These are phyloP conservation scores for Bactericera cockerelli DNA, from an alignment of 1,140 invertebrate genomes.

Conservation along the genomic window DNA sequence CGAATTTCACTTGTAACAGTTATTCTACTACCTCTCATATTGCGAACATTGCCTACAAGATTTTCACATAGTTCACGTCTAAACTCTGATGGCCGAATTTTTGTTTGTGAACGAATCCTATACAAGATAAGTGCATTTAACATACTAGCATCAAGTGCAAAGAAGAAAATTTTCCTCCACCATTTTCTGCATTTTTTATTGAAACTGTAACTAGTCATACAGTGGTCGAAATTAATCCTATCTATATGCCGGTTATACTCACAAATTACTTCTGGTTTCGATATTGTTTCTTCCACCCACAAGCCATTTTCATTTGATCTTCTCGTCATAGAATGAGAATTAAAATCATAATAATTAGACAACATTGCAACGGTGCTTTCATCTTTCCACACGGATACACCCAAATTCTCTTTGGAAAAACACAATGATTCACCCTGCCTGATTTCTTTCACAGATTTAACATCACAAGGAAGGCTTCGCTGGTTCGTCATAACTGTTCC, in stretches of 20 bases:
- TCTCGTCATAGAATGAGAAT: not conserved
- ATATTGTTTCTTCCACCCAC: not conserved
- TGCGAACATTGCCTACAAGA: slow-evolving; percentile 8
- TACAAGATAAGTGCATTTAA: not conserved
- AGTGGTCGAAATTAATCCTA: not conserved
- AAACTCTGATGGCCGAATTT: not conserved
- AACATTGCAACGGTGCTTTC: slow-evolving; percentile 1
- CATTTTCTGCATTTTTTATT: slow-evolving; percentile 10
- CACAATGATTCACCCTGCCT: not conserved
- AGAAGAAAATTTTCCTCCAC: slow-evolving; percentile 13
- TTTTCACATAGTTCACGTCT: not conserved
- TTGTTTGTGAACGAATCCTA: not conserved
- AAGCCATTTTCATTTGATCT: slow-evolving; percentile 4
- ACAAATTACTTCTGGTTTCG: slow-evolving; percentile 9
- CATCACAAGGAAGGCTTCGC: not conserved
- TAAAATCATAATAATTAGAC: not conserved
- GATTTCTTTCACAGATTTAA: not conserved
- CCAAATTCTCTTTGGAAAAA: not conserved
- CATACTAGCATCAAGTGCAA: not conserved
- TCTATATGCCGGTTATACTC: slow-evolving; percentile 11
- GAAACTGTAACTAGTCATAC: no score
- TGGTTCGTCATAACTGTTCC: not conserved
- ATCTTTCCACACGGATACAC: not conserved
- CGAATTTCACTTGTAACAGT: not conserved
- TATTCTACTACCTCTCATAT: slow-evolving; percentile 1